Evolutionary conservation across 1,140 invertebrate genomes (phyloP).

Genomic region (Helicoverpa zea): DNA sequence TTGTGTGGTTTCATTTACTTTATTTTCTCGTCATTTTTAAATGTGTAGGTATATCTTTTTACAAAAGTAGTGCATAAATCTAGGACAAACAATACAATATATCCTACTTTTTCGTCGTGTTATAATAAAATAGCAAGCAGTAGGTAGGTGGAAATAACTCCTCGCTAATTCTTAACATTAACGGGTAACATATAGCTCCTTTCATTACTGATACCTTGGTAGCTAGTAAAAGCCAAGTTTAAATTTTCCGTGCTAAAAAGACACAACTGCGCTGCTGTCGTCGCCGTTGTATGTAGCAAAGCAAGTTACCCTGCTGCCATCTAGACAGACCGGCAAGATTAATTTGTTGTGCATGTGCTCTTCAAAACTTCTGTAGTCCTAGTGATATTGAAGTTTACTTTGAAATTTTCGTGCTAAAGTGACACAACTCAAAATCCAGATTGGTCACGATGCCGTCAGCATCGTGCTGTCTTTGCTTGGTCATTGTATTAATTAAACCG

Average conservation of each 20-base stretch:
- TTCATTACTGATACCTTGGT: constrained; percentile 11
- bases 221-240: constrained; percentile 3
- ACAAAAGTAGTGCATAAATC: no score
- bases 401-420: constrained; percentile 17
- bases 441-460: no score
- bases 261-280: background rate
- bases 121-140: no score
- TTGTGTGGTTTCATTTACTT: background rate
- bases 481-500: no score
- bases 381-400: constrained; percentile 28
- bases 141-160: no score
- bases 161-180: no score
- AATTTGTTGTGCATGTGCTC: background rate
- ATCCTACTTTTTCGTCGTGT: no score
- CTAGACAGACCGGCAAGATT: background rate
- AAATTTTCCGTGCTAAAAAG: constrained; percentile 49
- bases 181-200: background rate
- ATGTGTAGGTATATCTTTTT: background rate
- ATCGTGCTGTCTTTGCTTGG: no score
- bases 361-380: constrained; percentile 12
- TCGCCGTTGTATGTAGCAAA: background rate
- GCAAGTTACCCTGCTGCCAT: background rate
- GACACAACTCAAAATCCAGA: constrained; percentile 15
- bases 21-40: background rate
- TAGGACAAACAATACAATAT: no score